These are phyloP conservation scores for Reticulitermes lucifugus DNA, from an alignment of 2,888 invertebrate genomes.

Conservation along the genomic window DNA sequence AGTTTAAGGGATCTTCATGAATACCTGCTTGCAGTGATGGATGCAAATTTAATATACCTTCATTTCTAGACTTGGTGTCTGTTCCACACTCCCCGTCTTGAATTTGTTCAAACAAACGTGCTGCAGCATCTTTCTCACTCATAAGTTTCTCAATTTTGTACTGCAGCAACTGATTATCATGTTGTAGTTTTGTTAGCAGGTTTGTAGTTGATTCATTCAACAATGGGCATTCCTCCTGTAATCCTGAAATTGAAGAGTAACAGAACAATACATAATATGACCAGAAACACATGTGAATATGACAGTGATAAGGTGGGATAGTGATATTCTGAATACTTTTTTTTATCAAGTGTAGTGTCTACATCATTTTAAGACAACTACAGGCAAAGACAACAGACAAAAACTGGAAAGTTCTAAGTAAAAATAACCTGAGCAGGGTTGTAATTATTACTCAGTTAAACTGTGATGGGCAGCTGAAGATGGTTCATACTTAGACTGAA, in stretches of 20 bases:
- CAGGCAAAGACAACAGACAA: no score
- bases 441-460: no score
- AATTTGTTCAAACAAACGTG: neutral
- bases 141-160: neutral
- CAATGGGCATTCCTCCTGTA: slow-evolving; percentile 31
- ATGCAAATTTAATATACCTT: neutral
- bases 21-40: neutral
- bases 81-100: neutral
- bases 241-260: neutral
- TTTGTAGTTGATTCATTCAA: slow-evolving; percentile 7
- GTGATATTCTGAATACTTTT: no score
- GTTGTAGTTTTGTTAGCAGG: neutral
- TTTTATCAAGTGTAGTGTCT: no score
- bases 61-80: neutral
- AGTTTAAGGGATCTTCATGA: neutral
- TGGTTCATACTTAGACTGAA: no score
- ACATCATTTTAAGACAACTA: no score
- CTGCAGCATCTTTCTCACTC: neutral
- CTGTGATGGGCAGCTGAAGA: no score
- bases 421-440: no score
- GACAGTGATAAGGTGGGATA: no score
- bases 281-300: no score
- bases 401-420: no score
- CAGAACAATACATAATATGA: neutral
- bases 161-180: slow-evolving; percentile 9